A percentile compares a stretch with the other conserved stretches of the same genome.
Conservation (phyloP, 1,140 invertebrate genomes). For the Artemia franciscana region DNA sequence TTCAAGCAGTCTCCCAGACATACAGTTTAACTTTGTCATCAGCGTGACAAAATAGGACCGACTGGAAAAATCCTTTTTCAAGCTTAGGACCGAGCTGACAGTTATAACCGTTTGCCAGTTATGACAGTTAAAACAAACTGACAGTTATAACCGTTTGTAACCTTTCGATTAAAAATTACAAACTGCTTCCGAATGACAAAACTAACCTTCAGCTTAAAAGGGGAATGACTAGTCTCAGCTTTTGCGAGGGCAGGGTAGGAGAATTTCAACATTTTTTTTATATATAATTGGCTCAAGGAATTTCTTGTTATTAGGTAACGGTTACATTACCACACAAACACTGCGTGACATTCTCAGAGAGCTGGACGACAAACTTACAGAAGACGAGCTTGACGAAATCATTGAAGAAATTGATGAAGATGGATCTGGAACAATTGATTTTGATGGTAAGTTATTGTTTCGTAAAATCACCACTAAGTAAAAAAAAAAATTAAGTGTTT, state of each 20-base stretch:
- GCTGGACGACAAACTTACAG: conserved; percentile 72
- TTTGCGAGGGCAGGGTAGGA: not conserved
- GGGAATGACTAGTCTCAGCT: not conserved
- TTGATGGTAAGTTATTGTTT: conserved; percentile 33
- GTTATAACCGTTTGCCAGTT: no score
- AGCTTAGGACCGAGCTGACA: no score
- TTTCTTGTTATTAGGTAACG: conserved; percentile 38
- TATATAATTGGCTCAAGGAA: no score
- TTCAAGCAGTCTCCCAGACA: no score
- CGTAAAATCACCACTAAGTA: no score
- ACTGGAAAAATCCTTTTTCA: no score
- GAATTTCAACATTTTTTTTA: not conserved
- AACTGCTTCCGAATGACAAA: not conserved
- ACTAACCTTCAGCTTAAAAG: not conserved
- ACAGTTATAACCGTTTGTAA: no score
- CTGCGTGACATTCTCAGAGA: conserved; percentile 73
- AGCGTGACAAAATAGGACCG: no score
- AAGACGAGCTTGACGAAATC: conserved; percentile 77
- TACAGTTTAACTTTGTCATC: no score
- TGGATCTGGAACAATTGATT: conserved; percentile 62
- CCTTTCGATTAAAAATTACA: no score
- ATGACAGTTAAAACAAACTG: no score
- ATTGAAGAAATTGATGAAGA: conserved; percentile 91
- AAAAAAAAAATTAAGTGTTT: no score
- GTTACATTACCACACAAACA: conserved; percentile 81